Base-by-base conservation (phyloP, 2,888 invertebrate genomes). In the Rapana venosa region DNA sequence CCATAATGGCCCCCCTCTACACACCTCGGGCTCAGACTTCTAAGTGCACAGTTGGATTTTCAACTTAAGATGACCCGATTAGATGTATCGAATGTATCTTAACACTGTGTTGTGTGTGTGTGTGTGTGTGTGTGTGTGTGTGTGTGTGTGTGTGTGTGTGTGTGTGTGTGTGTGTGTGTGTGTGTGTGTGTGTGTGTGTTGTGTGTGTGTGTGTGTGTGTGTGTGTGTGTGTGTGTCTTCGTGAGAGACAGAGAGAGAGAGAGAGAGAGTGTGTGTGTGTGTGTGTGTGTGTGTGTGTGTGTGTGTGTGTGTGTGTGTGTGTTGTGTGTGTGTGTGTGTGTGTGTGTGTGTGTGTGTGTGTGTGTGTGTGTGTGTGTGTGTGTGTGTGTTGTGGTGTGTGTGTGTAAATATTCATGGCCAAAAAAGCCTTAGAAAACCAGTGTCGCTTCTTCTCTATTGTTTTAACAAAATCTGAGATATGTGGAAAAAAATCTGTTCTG, bases 181-280 rank as follows among this genome's bases (percentile, higher is more conserved):
- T 77, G 77, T 74, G 70, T 74, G 70, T 74, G n/a, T 5, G 70
- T n/a, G 70, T 77, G 77, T 77, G 77, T 77, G 47, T 32, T 77
- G 77, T 77, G 77, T 77, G 77, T 77, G 77, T 32, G 77, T 77
- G 77, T 77, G 77, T 77, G 77, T 77, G 77, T 32, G 77, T 77
- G 77, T 77, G 77, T 77, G 77, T 77, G 77, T 77, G 77, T 77
- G 77, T 77, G 30, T 77, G 77, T 32, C 32, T 77, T 30, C 32
- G 77, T 77, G n/a, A n/a, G n/a, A n/a, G n/a, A n/a, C n/a, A n/a
- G n/a, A n/a, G n/a, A n/a, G n/a, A n/a, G n/a, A n/a, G n/a, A n/a
- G n/a, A n/a, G n/a, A n/a, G n/a, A n/a, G n/a, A n/a, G 74, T 74
- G 13, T 74, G 74, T 74, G 17, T 22, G 26, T 74, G n/a, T 74